A percentile compares a stretch with the other conserved stretches of the same genome.
phyloP scores from a whole-genome alignment of 2,113 vertebrate genomes.

The Donacobius atricapilla region DNA sequence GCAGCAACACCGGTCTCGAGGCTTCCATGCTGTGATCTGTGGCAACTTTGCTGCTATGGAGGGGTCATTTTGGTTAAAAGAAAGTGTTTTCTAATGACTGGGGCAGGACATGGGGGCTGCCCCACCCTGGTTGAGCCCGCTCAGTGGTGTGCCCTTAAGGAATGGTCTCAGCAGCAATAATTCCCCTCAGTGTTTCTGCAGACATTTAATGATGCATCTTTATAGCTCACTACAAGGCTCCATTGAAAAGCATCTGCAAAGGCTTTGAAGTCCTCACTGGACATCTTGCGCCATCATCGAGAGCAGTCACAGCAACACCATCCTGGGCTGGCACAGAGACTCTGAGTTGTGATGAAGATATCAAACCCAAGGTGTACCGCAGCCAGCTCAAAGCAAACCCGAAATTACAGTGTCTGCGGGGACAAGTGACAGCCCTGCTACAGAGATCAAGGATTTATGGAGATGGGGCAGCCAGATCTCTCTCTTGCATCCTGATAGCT shows the following conservation, averaged over 20 bases:
- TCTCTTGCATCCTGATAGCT: constrained; percentile 50
- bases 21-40: background rate
- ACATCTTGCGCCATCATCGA: background rate
- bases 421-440: constrained; percentile 46
- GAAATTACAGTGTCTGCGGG: constrained; percentile 19
- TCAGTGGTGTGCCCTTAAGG: background rate
- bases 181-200: rapidly evolving
- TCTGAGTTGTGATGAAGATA: background rate
- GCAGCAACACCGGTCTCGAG: rapidly evolving
- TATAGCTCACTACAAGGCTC: background rate
- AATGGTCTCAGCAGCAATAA: background rate
- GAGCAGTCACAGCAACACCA: background rate
- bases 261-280: background rate
- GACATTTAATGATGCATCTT: background rate
- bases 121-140: background rate
- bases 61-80: background rate
- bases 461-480: constrained; percentile 37
- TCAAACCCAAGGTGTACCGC: constrained; percentile 3
- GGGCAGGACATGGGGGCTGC: background rate
- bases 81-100: background rate
- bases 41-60: background rate
- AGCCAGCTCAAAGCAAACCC: constrained; percentile 28
- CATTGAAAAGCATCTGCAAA: background rate
- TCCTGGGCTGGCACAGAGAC: background rate
- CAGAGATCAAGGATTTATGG: constrained; percentile 49